These are phyloP conservation scores for Saccostrea glomerata DNA, from an alignment of 1,140 invertebrate genomes.

Conservation along the genomic window DNA sequence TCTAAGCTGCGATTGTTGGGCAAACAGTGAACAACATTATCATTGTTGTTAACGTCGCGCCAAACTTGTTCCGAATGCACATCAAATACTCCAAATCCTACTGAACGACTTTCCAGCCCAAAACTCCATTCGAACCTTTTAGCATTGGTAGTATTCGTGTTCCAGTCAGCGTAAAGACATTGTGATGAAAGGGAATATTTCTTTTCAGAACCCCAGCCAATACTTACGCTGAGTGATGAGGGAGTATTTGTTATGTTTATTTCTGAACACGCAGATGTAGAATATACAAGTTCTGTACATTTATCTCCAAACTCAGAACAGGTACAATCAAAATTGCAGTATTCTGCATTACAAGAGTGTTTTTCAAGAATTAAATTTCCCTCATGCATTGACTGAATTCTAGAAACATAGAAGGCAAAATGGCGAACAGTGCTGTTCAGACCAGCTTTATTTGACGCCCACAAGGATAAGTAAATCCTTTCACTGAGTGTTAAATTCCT, in stretches of 20 bases:
- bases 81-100: constrained; percentile 39
- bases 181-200: background rate
- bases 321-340: constrained; percentile 63
- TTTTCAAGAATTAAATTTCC: constrained; percentile 48
- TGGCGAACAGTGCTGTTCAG: constrained; percentile 42
- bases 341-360: constrained; percentile 58
- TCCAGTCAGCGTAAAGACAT: constrained; percentile 27
- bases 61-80: constrained; percentile 30
- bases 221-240: background rate
- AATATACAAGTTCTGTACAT: constrained; percentile 38
- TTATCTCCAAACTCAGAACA: constrained; percentile 58
- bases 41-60: constrained; percentile 30
- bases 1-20: background rate
- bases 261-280: background rate
- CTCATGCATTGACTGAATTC: background rate
- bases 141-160: background rate
- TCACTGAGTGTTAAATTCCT: constrained; percentile 38
- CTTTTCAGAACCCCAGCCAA: background rate
- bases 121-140: constrained; percentile 39
- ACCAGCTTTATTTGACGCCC: constrained; percentile 54
- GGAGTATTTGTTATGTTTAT: background rate
- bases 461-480: constrained; percentile 48
- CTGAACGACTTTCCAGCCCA: background rate
- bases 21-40: background rate
- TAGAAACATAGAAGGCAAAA: constrained; percentile 43